phyloP scores from a whole-genome alignment of 2,113 vertebrate genomes.

The Elaphurus davidianus region DNA sequence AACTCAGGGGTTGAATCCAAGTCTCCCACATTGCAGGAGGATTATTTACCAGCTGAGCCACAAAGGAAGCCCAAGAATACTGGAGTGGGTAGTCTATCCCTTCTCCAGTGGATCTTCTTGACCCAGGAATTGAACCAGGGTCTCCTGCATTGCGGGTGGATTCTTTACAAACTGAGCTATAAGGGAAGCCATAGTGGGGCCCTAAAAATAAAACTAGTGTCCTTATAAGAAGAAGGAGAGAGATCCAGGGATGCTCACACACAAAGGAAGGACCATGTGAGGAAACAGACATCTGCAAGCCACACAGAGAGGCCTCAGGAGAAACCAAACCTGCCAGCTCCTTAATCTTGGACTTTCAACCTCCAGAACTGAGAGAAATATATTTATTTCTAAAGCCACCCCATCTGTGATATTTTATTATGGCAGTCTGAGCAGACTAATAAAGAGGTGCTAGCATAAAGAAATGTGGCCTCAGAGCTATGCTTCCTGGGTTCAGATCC shows the following conservation, averaged over 20 bases:
- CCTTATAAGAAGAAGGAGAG: background rate
- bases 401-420: background rate
- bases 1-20: background rate
- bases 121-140: fast-evolving
- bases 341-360: background rate
- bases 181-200: background rate
- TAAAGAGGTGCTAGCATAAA: background rate
- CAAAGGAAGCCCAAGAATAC: background rate
- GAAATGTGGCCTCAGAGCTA: background rate
- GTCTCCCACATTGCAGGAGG: fast-evolving
- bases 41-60: background rate
- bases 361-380: background rate
- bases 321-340: background rate
- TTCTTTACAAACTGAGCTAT: no score
- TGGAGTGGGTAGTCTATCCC: background rate
- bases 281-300: background rate
- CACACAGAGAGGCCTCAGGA: background rate
- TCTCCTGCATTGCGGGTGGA: no score
- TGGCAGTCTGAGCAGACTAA: background rate
- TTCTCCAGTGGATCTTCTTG: no score
- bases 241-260: background rate
- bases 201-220: background rate
- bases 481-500: background rate
- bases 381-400: background rate
- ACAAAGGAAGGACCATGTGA: background rate